These are phyloP conservation scores for Hipparchia semele DNA, from an alignment of 2,888 invertebrate genomes.

Conservation along the genomic window DNA sequence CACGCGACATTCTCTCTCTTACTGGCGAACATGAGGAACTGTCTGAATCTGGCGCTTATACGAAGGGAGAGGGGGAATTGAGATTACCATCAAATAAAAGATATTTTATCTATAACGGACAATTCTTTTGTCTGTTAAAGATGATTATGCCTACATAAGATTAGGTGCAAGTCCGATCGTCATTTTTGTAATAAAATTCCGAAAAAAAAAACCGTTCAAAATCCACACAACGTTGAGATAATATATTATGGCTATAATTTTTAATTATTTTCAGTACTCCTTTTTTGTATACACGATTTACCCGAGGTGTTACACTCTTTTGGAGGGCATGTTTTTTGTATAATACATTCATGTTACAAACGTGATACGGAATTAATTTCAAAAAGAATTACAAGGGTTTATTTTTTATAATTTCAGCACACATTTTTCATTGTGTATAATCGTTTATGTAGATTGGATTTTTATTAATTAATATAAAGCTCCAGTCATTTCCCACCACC, in stretches of 20 bases:
- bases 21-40: no score
- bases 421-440: neutral
- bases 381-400: slow-evolving; percentile 9
- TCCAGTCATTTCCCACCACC: no score
- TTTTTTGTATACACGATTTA: neutral
- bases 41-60: neutral
- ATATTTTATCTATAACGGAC: neutral
- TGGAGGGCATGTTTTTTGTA: neutral
- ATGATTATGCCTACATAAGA: no score
- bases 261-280: slow-evolving; percentile 8
- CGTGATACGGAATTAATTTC: slow-evolving; percentile 10
- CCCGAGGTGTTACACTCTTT: slow-evolving; percentile 2
- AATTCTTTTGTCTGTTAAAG: no score
- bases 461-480: neutral
- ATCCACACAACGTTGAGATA: neutral
- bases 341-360: slow-evolving; percentile 5
- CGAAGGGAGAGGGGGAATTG: neutral
- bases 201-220: neutral
- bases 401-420: slow-evolving; percentile 4
- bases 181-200: no score
- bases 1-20: no score
- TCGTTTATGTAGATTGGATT: neutral
- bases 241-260: neutral
- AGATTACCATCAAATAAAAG: neutral
- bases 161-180: no score